Evolutionary conservation across 1,140 invertebrate genomes (phyloP), one percentile per base, ranked within the genome.

Genomic region (Condylostylus longicornis): DNA sequence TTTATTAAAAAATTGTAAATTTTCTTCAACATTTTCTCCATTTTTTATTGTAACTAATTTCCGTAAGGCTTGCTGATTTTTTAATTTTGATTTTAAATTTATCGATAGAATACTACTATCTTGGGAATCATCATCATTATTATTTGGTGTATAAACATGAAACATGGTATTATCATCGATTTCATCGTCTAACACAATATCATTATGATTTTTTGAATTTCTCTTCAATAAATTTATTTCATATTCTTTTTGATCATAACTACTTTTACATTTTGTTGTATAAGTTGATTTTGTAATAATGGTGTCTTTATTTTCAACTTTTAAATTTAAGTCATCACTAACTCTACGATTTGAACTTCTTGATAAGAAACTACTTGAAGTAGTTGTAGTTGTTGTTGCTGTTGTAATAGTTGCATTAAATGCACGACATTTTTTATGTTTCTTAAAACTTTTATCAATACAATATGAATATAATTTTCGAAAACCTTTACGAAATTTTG

Each of bases 401-500:
- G 44, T 53, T 7, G 20, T 40, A 20, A 18, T 37, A 14, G 38
- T 41, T 9, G 38, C 33, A 18, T 50, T 54, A 15, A 51, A 53
- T 4, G 42, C 47, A 7, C 29, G 10, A 6, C 6, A 7, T 17
- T 31, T 31, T 13, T 7, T 25, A n/a, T n/a, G 7, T n/a, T 25
- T 25, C 23, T 25, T 25, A n/a, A n/a, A n/a, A n/a, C n/a, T n/a
- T 25, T n/a, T n/a, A 25, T 25, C 23, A n/a, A n/a, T n/a, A 25
- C 23, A 25, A n/a, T n/a, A 25, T 8, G 45, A 75, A 65, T 29
- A 82, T 8, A 84, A 48, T 33, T 70, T 74, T 7, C 76, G 61
- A 48, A 89, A 89, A 1, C 83, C 85, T 13, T 77, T 74, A 9
- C 87, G 70, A 62, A 90, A 91, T 60, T 89, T 90, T 0, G 82